phyloP scores from a whole-genome alignment of 2,888 invertebrate genomes.

The Creontiades dilutus region DNA sequence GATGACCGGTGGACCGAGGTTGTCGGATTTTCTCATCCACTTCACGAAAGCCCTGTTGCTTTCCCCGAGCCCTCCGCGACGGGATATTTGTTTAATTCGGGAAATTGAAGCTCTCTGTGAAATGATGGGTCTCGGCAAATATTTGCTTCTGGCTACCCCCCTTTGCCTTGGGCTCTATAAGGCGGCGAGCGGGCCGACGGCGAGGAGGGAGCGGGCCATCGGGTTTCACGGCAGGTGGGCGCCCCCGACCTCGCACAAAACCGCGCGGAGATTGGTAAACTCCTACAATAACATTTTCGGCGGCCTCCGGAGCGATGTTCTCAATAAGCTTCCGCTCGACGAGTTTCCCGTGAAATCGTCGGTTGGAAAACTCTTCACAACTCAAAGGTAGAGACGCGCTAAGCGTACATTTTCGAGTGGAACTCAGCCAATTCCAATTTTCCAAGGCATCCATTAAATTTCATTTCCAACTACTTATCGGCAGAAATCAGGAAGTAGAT shows the following conservation, averaged over 20 bases:
- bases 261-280: constrained; percentile 34
- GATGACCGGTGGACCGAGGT: background rate
- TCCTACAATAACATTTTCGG: constrained; percentile 40
- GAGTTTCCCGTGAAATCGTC: background rate
- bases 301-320: background rate
- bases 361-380: background rate
- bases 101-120: constrained; percentile 31
- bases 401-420: too few relatives aligned
- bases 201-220: background rate
- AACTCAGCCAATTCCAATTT: too few relatives aligned
- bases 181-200: too few relatives aligned
- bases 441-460: too few relatives aligned
- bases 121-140: constrained; percentile 14
- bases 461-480: too few relatives aligned
- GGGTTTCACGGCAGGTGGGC: background rate
- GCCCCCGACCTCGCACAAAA: background rate
- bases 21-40: background rate
- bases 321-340: constrained; percentile 12
- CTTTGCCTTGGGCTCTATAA: too few relatives aligned
- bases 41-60: background rate
- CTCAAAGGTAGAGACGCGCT: background rate
- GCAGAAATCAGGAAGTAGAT: too few relatives aligned
- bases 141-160: background rate
- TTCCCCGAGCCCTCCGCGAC: background rate
- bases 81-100: constrained; percentile 34